Evolutionary conservation across 2,113 vertebrate species (phyloP).

Genomic region (Megaleporinus macrocephalus): DNA sequence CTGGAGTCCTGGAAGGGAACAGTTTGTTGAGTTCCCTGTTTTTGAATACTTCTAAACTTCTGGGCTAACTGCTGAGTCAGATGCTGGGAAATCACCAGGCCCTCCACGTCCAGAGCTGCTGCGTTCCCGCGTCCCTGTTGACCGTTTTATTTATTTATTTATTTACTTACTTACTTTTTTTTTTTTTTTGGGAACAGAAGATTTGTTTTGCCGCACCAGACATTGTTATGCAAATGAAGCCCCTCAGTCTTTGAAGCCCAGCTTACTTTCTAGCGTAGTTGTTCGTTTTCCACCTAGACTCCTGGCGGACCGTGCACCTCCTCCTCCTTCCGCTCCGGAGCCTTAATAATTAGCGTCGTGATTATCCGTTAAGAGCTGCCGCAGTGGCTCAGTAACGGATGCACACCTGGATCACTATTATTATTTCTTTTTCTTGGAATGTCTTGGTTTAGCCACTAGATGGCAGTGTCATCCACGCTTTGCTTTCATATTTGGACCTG

Average conservation of each 20-base stretch:
- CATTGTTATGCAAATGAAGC: background rate
- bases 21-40: no score
- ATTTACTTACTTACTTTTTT: no score
- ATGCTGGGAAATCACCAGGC: no score
- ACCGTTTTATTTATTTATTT: no score
- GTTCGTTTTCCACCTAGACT: background rate
- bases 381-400: background rate
- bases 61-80: no score
- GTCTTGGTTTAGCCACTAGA: slow-evolving; percentile 17
- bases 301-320: no score
- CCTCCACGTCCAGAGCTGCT: background rate
- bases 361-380: background rate
- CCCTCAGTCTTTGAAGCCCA: background rate
- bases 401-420: background rate
- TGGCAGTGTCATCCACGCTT: slow-evolving; percentile 35
- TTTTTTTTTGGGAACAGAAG: no score
- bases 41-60: no score
- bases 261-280: background rate
- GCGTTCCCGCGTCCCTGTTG: background rate
- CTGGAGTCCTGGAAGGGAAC: no score
- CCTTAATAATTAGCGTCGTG: background rate
- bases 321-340: background rate
- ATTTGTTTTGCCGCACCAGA: no score
- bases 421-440: background rate
- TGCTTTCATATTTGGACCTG: background rate